Conservation (phyloP, 2,888 invertebrate genomes). For the Empis livida region DNA sequence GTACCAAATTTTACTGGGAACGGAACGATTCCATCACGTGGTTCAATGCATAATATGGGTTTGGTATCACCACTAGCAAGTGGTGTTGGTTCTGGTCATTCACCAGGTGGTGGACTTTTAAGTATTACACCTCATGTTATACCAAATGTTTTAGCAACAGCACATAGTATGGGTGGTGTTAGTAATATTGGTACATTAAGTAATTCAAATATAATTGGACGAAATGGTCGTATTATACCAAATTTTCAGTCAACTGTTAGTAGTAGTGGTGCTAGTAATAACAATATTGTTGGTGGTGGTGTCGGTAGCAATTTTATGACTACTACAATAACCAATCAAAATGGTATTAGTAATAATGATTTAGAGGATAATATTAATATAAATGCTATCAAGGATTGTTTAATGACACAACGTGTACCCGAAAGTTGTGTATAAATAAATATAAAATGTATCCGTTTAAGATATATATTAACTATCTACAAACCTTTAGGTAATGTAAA, state of each 20-base stretch:
- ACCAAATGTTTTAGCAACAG: constrained; percentile 16
- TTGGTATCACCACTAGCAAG: constrained; percentile 6
- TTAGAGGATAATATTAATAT: constrained; percentile 53
- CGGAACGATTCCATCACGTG: constrained; percentile 14
- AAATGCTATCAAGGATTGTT: constrained; percentile 74
- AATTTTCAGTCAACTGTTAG: neutral
- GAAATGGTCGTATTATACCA: neutral
- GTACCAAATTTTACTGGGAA: constrained; percentile 15
- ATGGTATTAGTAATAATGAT: constrained; percentile 17
- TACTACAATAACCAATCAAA: neutral
- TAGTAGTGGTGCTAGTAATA: neutral
- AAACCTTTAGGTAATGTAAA: no score
- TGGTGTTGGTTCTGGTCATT: constrained; percentile 12
- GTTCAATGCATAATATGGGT: constrained; percentile 6
- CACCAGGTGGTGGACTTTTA: constrained; percentile 15
- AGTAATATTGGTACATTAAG: neutral
- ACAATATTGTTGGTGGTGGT: constrained; percentile 3
- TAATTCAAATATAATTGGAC: constrained; percentile 2
- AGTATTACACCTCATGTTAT: constrained; percentile 25
- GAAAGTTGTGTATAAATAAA: constrained; percentile 69
- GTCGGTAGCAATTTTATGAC: constrained; percentile 5
- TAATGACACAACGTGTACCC: constrained; percentile 75
- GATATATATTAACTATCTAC: no score
- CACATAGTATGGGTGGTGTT: neutral
- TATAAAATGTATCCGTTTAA: no score